Conservation (phyloP, 2,797 vertebrate species). For the Propithecus perrieri region DNA sequence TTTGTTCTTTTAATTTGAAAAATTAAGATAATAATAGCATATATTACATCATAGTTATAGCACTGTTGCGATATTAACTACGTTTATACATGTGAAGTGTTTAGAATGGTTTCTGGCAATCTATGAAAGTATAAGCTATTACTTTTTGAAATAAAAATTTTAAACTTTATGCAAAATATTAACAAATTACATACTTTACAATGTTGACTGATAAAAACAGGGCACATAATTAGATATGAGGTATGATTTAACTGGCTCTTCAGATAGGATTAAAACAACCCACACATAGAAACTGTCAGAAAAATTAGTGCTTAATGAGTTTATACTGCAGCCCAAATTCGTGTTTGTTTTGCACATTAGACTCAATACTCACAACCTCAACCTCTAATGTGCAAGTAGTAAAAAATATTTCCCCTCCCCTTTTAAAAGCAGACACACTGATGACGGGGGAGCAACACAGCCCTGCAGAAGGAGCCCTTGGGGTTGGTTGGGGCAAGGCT, state of each 20-base stretch:
- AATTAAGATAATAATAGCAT: not conserved
- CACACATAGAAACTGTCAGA: not conserved
- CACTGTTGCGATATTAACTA: not conserved
- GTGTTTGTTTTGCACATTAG: not conserved
- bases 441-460: fast-evolving
- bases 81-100: not conserved
- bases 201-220: not conserved
- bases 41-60: not conserved
- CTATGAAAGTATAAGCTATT: not conserved
- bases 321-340: not conserved
- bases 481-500: not conserved
- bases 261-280: not conserved
- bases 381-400: not conserved
- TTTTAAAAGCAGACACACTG: not conserved
- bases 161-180: not conserved
- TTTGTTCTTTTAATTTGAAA: not conserved
- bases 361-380: not conserved
- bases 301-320: not conserved
- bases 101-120: not conserved
- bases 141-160: not conserved
- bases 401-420: fast-evolving
- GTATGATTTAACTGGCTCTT: not conserved
- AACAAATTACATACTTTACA: not conserved
- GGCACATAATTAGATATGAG: not conserved
- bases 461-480: not conserved